Evolutionary conservation across 1,140 invertebrate genomes (phyloP).

Genomic region (Nephila pilipes): DNA sequence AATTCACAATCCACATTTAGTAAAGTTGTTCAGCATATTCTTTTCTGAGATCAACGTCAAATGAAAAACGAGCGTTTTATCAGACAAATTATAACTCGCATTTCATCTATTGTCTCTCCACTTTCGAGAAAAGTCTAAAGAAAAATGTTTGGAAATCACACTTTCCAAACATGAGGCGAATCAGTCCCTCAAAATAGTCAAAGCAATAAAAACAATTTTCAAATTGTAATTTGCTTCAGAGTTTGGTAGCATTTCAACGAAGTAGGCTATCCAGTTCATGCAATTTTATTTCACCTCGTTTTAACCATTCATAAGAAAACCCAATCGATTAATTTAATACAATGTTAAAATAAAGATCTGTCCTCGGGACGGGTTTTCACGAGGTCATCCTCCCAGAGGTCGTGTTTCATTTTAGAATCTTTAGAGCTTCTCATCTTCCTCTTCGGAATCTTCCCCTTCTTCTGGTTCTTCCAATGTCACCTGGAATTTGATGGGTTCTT

Average conservation of each 20-base stretch:
- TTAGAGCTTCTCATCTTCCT: not conserved
- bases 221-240: slow-evolving; percentile 23
- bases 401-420: not conserved
- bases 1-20: slow-evolving; percentile 9
- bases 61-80: not conserved
- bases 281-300: not conserved
- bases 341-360: slow-evolving; percentile 46
- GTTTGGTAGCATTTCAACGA: slow-evolving; percentile 8
- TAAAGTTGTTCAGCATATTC: not conserved
- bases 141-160: not conserved
- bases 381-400: slow-evolving; percentile 41
- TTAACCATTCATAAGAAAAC: slow-evolving; percentile 15
- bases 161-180: not conserved
- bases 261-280: slow-evolving; percentile 20
- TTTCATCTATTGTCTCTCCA: slow-evolving; percentile 16
- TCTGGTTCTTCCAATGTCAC: slow-evolving; percentile 82
- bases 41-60: slow-evolving; percentile 50
- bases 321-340: slow-evolving; percentile 42
- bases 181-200: not conserved
- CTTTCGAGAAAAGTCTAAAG: slow-evolving; percentile 14
- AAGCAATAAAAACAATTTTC: slow-evolving; percentile 24
- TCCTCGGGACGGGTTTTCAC: slow-evolving; percentile 54
- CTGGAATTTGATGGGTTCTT: slow-evolving; percentile 77
- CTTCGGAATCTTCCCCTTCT: slow-evolving; percentile 63
- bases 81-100: not conserved